A percentile compares a stretch with the other conserved stretches of the same genome.
Evolutionary conservation across 2,797 vertebrate species (phyloP).

Genomic region (Sebastes paucispinis): DNA sequence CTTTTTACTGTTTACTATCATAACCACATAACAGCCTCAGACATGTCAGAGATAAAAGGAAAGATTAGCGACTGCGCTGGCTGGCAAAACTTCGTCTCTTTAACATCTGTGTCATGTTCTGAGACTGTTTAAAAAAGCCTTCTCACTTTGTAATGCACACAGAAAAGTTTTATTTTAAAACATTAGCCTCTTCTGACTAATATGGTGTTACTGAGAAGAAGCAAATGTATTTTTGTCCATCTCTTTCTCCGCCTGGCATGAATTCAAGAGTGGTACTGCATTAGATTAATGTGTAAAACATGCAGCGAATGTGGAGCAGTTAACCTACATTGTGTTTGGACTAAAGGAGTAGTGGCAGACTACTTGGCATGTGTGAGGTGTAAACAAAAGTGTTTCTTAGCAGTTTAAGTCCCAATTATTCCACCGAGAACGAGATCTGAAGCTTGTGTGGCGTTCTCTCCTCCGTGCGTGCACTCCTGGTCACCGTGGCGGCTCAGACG

Average conservation of each 20-base stretch:
- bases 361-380: slow-evolving; percentile 55
- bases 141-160: slow-evolving; percentile 40
- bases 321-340: slow-evolving; percentile 66
- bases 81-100: slow-evolving; percentile 64
- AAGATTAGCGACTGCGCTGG: slow-evolving; percentile 72
- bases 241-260: slow-evolving; percentile 27
- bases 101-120: slow-evolving; percentile 64
- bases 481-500: slow-evolving; percentile 57
- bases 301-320: slow-evolving; percentile 43
- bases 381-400: slow-evolving; percentile 61
- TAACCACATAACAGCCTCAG: slow-evolving; percentile 79
- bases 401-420: slow-evolving; percentile 62
- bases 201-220: slow-evolving; percentile 42
- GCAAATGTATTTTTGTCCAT: slow-evolving; percentile 38
- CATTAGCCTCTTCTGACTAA: slow-evolving; percentile 50
- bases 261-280: slow-evolving; percentile 48
- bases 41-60: slow-evolving; percentile 78
- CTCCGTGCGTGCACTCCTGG: slow-evolving; percentile 36
- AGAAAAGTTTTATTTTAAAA: slow-evolving; percentile 48
- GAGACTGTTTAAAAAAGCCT: slow-evolving; percentile 27
- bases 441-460: slow-evolving; percentile 26
- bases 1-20: slow-evolving; percentile 79
- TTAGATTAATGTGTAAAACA: slow-evolving; percentile 66
- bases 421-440: slow-evolving; percentile 44
- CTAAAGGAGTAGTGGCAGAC: slow-evolving; percentile 53